Evolutionary conservation across 2,797 vertebrate genomes (phyloP).

Genomic region (Taeniopygia guttata): DNA sequence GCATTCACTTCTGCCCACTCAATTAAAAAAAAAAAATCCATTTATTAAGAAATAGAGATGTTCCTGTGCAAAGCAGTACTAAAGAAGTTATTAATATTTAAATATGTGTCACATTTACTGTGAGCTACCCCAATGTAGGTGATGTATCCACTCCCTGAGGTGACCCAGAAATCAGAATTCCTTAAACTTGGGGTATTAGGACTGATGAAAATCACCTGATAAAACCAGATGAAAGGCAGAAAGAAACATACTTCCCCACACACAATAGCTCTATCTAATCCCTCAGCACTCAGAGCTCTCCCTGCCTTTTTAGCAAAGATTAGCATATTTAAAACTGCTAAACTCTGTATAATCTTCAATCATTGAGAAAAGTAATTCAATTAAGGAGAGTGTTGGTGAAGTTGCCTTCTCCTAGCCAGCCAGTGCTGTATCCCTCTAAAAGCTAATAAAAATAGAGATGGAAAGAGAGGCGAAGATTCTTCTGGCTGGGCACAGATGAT

Average conservation of each 20-base stretch:
- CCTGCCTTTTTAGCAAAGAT: slow-evolving; percentile 54
- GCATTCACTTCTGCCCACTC: background rate
- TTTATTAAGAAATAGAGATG: background rate
- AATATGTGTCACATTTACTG: background rate
- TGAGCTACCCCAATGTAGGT: background rate
- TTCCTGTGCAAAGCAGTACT: background rate
- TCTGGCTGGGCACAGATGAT: background rate
- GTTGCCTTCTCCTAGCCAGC: background rate
- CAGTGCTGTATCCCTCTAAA: background rate
- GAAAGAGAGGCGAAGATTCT: background rate
- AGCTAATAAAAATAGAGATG: background rate
- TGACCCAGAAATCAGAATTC: background rate
- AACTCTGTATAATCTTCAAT: slow-evolving; percentile 52
- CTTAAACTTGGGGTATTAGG: background rate
- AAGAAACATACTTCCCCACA: background rate
- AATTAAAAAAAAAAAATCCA: background rate
- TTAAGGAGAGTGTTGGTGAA: slow-evolving; percentile 20
- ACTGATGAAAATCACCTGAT: background rate
- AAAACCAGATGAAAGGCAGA: slow-evolving; percentile 25
- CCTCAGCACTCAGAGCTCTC: background rate
- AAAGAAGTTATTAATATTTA: background rate
- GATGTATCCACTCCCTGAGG: background rate
- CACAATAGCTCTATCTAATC: slow-evolving; percentile 22
- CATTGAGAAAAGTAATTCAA: slow-evolving; percentile 59
- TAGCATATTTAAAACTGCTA: slow-evolving; percentile 53